Conservation (phyloP, 2,113 vertebrate genomes). For the Bujurquina vittata region DNA sequence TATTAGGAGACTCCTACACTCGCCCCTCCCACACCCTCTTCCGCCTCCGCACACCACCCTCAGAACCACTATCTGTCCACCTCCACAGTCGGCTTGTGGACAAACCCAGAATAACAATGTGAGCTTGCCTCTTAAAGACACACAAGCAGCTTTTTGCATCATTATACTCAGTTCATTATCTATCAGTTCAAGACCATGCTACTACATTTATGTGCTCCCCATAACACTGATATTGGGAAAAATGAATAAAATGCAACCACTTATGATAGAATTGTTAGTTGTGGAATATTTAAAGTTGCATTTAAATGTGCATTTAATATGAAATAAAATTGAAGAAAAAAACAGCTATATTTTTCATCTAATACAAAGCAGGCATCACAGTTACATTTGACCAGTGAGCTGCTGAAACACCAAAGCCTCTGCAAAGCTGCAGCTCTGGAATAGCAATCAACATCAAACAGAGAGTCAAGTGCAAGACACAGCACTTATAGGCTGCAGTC, state of each 20-base stretch:
- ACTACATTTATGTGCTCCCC: background rate
- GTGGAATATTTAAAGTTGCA: background rate
- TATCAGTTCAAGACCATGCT: background rate
- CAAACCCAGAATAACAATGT: slow-evolving; percentile 81
- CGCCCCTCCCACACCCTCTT: slow-evolving; percentile 62
- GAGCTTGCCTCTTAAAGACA: slow-evolving; percentile 75
- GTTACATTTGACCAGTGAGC: background rate
- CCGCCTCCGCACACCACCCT: slow-evolving; percentile 64
- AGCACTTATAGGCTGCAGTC: slow-evolving; percentile 52
- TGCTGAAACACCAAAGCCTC: slow-evolving; percentile 15
- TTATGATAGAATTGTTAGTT: background rate
- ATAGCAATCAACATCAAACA: slow-evolving; percentile 65
- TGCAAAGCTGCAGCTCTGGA: slow-evolving; percentile 49
- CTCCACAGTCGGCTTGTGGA: slow-evolving; percentile 79
- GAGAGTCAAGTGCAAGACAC: slow-evolving; percentile 58
- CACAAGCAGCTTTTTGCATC: slow-evolving; percentile 52
- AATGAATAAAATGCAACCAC: background rate
- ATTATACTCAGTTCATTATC: slow-evolving; percentile 17
- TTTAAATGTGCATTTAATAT: slow-evolving; percentile 6
- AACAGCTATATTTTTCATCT: background rate
- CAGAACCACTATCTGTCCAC: slow-evolving; percentile 77
- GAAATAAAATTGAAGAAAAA: background rate
- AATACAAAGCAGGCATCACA: slow-evolving; percentile 14
- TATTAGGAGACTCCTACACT: slow-evolving; percentile 75
- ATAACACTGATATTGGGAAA: background rate